Percentiles rank a stretch among this genome's conserved stretches.
Conservation (phyloP, 2,888 invertebrate genomes). For the Drepana falcataria region DNA sequence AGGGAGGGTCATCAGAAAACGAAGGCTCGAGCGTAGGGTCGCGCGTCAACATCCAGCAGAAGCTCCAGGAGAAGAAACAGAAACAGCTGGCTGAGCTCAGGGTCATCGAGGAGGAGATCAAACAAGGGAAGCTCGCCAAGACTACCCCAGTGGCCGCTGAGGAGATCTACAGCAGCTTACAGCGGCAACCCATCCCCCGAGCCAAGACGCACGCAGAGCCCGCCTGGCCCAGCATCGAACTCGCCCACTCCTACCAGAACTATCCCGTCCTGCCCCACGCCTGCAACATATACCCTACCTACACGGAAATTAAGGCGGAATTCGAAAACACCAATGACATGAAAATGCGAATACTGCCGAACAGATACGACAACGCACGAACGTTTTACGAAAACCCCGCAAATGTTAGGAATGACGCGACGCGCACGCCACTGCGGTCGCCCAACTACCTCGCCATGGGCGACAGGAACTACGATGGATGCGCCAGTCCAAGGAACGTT, state of each 20-base stretch:
- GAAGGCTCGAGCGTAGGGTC: constrained; percentile 86
- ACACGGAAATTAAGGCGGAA: constrained; percentile 64
- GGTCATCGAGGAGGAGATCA: constrained; percentile 89
- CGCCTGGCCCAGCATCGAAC: constrained; percentile 70
- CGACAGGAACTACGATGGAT: constrained; percentile 49
- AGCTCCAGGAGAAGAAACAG: constrained; percentile 91
- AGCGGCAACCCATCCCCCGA: constrained; percentile 83
- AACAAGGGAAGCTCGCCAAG: constrained; percentile 86
- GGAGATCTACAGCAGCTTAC: constrained; percentile 75
- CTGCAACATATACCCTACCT: constrained; percentile 62
- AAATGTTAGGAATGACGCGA: constrained; percentile 40
- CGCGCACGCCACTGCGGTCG: constrained; percentile 44
- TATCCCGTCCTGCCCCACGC: constrained; percentile 60
- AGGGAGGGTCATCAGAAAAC: constrained; percentile 85
- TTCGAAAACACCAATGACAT: constrained; percentile 38
- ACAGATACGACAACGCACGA: constrained; percentile 47
- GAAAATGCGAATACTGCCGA: constrained; percentile 39
- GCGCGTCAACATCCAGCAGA: constrained; percentile 90
- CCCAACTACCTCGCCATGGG: constrained; percentile 54
- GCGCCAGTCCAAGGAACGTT: constrained; percentile 60
- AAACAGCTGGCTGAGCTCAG: constrained; percentile 90
- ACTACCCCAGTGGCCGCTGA: constrained; percentile 74
- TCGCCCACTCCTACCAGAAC: constrained; percentile 69
- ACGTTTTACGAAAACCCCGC: constrained; percentile 64
- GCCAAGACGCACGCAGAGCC: constrained; percentile 83